Percentiles rank a stretch among this genome's conserved stretches.
Conservation (phyloP, 1,140 invertebrate species). For the Bacillus rossius region DNA sequence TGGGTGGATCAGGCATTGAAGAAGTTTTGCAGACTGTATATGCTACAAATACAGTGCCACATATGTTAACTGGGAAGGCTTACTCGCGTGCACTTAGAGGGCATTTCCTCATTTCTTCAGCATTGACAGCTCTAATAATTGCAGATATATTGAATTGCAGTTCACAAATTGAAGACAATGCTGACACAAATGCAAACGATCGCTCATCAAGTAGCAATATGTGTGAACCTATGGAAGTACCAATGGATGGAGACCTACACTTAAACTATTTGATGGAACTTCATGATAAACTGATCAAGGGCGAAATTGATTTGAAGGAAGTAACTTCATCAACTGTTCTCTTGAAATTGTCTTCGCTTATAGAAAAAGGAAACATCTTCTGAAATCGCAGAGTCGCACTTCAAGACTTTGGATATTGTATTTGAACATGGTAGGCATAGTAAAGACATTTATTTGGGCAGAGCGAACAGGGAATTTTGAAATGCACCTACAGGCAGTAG, state of each 20-base stretch:
- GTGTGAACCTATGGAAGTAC: not conserved
- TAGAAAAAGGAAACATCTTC: too few species aligned
- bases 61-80: slow-evolving; percentile 37
- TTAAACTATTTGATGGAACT: too few species aligned
- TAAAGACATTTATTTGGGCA: too few species aligned
- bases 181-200: not conserved
- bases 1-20: slow-evolving; percentile 38
- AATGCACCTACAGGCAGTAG: too few species aligned
- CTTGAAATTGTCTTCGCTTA: too few species aligned
- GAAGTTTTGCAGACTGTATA: slow-evolving; percentile 33
- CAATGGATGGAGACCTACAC: not conserved
- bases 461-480: too few species aligned
- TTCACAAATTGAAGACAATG: not conserved
- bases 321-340: too few species aligned
- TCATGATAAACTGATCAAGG: too few species aligned
- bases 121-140: slow-evolving; percentile 34
- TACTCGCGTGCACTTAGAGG: slow-evolving; percentile 26
- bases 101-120: slow-evolving; percentile 21
- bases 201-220: not conserved
- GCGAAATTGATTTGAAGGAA: too few species aligned
- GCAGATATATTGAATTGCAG: slow-evolving; percentile 30
- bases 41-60: slow-evolving; percentile 34
- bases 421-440: too few species aligned
- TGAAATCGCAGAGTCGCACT: too few species aligned
- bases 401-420: too few species aligned